These are phyloP conservation scores for Alouatta palliata DNA, from an alignment of 2,113 vertebrate genomes.

Conservation along the genomic window DNA sequence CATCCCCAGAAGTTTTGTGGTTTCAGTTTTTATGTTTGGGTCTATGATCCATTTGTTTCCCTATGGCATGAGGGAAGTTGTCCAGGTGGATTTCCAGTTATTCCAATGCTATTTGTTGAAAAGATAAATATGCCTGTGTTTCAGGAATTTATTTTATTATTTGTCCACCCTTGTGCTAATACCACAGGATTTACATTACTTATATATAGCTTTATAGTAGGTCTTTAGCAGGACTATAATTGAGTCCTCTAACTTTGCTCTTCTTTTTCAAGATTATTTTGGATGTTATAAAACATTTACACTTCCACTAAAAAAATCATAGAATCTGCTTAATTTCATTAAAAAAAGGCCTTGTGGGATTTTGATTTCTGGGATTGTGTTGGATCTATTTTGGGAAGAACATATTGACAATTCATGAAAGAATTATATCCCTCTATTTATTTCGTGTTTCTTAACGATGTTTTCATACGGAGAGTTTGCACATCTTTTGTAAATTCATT, in stretches of 20 bases:
- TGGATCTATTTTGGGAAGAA: neutral
- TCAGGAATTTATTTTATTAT: neutral
- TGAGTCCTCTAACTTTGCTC: neutral
- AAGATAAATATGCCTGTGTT: neutral
- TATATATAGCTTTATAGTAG: neutral
- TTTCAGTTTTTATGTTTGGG: neutral
- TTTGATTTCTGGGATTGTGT: neutral
- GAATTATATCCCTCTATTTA: neutral
- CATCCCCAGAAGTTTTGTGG: neutral
- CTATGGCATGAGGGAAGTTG: neutral
- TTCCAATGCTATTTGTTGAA: neutral
- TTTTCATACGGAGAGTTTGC: neutral
- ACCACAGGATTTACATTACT: neutral
- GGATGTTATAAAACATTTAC: neutral
- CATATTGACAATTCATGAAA: neutral
- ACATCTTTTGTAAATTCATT: neutral
- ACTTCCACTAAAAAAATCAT: neutral
- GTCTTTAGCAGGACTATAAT: neutral
- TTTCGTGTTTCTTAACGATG: neutral
- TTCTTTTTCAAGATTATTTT: slow-evolving; percentile 23
- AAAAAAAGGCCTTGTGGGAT: neutral
- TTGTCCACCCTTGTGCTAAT: neutral
- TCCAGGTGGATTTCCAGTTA: neutral
- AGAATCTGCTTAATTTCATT: neutral
- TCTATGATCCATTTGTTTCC: neutral